phyloP scores from a whole-genome alignment of 2,113 vertebrate genomes.

The Catharus fuscescens region DNA sequence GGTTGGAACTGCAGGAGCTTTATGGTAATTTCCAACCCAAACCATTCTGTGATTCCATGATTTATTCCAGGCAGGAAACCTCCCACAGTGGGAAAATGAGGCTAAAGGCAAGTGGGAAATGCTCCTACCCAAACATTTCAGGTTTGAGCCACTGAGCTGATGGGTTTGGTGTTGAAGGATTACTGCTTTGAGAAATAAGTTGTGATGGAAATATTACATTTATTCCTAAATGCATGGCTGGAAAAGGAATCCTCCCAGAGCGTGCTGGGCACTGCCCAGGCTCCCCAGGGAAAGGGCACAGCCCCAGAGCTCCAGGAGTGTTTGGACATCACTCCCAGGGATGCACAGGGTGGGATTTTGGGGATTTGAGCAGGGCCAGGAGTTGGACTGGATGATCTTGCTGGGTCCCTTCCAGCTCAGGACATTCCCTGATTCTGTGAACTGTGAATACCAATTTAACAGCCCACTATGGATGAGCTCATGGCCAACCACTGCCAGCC shows the following conservation, averaged over 20 bases:
- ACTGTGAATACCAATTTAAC: background rate
- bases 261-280: fast-evolving
- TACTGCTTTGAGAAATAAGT: background rate
- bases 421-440: background rate
- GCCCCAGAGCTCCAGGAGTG: background rate
- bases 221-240: background rate
- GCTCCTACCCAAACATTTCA: background rate
- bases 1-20: background rate
- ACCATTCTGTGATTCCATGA: background rate
- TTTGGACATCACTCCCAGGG: fast-evolving
- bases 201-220: background rate
- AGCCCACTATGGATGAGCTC: background rate
- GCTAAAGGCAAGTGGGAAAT: background rate
- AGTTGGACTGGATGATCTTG: background rate
- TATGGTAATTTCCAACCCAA: background rate
- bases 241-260: background rate
- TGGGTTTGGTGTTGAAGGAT: background rate
- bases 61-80: background rate
- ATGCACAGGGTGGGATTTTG: background rate
- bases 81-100: background rate
- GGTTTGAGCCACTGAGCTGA: background rate
- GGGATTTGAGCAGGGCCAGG: background rate
- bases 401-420: background rate
- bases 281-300: background rate
- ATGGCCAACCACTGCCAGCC: background rate